Conservation (phyloP, 2,888 invertebrate genomes). For the Limenitis camilla region DNA sequence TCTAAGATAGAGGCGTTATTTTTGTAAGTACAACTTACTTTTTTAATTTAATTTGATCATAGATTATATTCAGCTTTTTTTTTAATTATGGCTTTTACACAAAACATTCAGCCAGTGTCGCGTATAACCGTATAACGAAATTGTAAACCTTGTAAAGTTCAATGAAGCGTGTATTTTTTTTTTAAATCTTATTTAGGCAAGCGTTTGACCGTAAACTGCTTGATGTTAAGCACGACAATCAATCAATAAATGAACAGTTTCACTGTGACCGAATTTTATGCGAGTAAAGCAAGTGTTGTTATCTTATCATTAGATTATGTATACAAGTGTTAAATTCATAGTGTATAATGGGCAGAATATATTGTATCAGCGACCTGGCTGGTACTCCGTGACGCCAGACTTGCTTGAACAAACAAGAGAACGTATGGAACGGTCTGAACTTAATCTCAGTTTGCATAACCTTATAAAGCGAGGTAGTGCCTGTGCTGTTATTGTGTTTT, state of each 20-base stretch:
- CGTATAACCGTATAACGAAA: no score
- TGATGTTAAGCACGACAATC: no score
- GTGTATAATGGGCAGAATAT: conserved; percentile 61
- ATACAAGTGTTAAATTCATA: conserved; percentile 61
- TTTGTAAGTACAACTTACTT: conserved; percentile 35
- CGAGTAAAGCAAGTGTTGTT: conserved; percentile 34
- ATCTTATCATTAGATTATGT: conserved; percentile 72
- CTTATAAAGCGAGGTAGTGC: conserved; percentile 64
- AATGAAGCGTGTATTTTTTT: conserved; percentile 31
- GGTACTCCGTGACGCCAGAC: conserved; percentile 31
- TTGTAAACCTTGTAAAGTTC: conserved; percentile 13
- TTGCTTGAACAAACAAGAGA: conserved; percentile 31
- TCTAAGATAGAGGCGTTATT: conserved; percentile 20
- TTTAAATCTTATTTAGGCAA: background rate
- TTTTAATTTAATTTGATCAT: no score
- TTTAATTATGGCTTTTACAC: no score
- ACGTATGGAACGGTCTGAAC: conserved; percentile 63
- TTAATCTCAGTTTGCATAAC: conserved; percentile 68
- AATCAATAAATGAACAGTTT: background rate
- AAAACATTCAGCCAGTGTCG: conserved; percentile 22
- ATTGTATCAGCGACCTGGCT: conserved; percentile 48
- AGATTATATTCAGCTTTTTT: no score
- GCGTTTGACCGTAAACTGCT: no score
- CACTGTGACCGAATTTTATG: conserved; percentile 17
- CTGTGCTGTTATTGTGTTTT: conserved; percentile 30